Conservation (phyloP, 1,140 invertebrate genomes). For the Bombus superbus region DNA sequence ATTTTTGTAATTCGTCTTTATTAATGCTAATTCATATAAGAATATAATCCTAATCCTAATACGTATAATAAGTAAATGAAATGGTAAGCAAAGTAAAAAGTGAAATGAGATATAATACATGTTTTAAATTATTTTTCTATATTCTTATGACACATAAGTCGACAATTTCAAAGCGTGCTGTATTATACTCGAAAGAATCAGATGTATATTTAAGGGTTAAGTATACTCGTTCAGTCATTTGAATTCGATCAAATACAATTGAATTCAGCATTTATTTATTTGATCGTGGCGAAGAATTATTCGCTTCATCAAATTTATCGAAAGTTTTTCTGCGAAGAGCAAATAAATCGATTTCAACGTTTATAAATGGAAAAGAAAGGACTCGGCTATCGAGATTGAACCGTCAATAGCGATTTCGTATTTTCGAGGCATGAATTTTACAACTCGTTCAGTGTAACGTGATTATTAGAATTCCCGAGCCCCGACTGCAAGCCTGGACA, state of each 20-base stretch:
- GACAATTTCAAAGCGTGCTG: background rate
- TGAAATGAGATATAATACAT: background rate
- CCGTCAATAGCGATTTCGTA: conserved; percentile 67
- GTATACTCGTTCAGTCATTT: background rate
- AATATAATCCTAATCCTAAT: too few relatives aligned
- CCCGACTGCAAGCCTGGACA: conserved; percentile 14
- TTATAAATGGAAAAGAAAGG: conserved; percentile 11
- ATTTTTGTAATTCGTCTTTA: too few relatives aligned
- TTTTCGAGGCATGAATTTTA: conserved; percentile 73
- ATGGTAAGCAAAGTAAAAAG: too few relatives aligned
- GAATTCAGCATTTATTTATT: background rate
- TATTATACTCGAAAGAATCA: background rate
- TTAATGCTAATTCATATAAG: too few relatives aligned
- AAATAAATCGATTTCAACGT: conserved; percentile 43
- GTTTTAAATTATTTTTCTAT: background rate
- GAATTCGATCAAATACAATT: too few relatives aligned
- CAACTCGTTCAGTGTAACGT: conserved; percentile 70
- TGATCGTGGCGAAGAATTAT: background rate
- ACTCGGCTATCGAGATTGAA: conserved; percentile 46
- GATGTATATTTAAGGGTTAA: background rate
- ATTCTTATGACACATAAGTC: background rate
- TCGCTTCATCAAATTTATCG: background rate
- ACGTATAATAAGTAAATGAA: too few relatives aligned
- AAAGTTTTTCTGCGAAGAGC: conserved; percentile 1
- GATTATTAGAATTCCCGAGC: conserved; percentile 64